Conservation (phyloP, 2,888 invertebrate genomes). For the Scrobipalpa costella region DNA sequence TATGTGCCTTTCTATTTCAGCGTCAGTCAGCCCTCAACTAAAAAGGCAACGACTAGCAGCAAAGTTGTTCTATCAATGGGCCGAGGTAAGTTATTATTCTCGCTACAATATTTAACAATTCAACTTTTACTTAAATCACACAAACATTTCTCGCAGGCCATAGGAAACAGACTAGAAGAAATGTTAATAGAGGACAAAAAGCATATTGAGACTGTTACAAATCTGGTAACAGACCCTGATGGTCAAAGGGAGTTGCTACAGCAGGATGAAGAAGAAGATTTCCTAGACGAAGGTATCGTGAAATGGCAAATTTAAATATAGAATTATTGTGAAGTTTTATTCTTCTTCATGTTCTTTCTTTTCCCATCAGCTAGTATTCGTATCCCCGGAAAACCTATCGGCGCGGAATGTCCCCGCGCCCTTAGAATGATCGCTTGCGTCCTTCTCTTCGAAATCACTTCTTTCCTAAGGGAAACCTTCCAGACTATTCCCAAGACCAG, state of each 20-base stretch:
- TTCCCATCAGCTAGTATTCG: conserved; percentile 83
- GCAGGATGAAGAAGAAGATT: conserved; percentile 97
- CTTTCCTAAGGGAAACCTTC: conserved; percentile 98
- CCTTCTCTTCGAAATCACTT: conserved; percentile 97
- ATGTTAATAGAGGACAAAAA: conserved; percentile 91
- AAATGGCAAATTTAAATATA: conserved; percentile 7
- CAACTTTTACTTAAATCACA: not conserved
- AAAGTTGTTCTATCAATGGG: conserved; percentile 98
- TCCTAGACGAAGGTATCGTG: conserved; percentile 93
- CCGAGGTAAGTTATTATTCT: conserved; percentile 83
- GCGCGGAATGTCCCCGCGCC: conserved; percentile 93
- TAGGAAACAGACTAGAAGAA: conserved; percentile 95
- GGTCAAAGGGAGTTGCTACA: conserved; percentile 89
- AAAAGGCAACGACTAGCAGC: conserved; percentile 89
- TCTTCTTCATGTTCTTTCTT: conserved; percentile 24
- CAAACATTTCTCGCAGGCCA: conserved; percentile 69
- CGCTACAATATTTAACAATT: not conserved
- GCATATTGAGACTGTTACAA: conserved; percentile 84
- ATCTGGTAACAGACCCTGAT: conserved; percentile 86
- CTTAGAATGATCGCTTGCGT: conserved; percentile 96
- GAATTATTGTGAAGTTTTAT: not conserved
- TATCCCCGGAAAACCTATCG: conserved; percentile 81
- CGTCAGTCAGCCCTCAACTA: conserved; percentile 68
- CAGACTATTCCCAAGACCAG: conserved; percentile 90
- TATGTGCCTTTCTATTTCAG: too few species aligned